These are phyloP conservation scores for Coptodon bakossiorum DNA, from an alignment of 2,113 vertebrate genomes.

Conservation along the genomic window DNA sequence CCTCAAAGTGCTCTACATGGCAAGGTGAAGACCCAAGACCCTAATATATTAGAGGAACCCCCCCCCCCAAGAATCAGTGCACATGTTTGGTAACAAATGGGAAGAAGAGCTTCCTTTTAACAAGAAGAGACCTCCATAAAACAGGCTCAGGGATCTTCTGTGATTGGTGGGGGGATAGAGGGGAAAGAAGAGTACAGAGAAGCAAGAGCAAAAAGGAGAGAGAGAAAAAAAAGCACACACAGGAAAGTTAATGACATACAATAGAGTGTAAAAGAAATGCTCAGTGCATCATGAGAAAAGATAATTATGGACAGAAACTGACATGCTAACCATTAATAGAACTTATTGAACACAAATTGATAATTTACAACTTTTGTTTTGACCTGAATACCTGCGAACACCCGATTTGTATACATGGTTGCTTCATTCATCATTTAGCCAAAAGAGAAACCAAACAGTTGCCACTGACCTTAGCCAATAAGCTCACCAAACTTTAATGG, in stretches of 20 bases:
- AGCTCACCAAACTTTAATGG: background rate
- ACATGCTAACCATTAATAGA: background rate
- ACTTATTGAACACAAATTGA: background rate
- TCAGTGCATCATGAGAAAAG: background rate
- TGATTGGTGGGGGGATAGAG: background rate
- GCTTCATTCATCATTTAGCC: background rate
- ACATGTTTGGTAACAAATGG: background rate
- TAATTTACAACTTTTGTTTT: background rate
- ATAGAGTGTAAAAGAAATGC: background rate
- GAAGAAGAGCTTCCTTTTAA: background rate
- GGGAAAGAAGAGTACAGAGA: background rate
- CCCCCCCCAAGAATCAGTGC: background rate
- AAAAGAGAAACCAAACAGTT: background rate
- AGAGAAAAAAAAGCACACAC: background rate
- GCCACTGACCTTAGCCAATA: background rate
- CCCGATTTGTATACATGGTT: background rate
- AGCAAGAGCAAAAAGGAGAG: background rate
- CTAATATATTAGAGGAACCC: background rate
- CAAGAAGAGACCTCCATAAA: background rate
- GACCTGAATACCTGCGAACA: background rate
- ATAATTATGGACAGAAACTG: background rate
- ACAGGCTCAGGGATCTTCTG: background rate
- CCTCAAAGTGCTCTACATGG: background rate
- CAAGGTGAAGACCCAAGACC: background rate
- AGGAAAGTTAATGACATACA: background rate